A percentile compares a stretch with the other conserved stretches of the same genome.
These are phyloP conservation scores for Suricata suricatta DNA, from an alignment of 2,113 vertebrate species.

Conservation along the genomic window DNA sequence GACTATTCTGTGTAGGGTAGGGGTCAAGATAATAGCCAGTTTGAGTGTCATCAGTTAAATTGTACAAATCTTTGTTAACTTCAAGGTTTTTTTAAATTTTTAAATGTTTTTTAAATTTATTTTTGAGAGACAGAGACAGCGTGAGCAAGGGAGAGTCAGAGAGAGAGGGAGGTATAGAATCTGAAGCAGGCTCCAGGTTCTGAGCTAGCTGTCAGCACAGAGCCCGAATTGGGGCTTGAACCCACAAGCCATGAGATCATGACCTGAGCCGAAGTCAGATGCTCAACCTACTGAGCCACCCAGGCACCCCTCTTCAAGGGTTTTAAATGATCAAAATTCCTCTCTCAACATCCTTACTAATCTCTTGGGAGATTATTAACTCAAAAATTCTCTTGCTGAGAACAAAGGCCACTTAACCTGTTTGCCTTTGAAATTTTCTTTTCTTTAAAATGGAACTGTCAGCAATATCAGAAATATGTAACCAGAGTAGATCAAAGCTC, in stretches of 20 bases:
- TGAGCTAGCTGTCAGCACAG: too few species aligned
- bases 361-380: slow-evolving; percentile 28
- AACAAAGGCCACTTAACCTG: not conserved
- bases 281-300: too few species aligned
- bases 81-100: slow-evolving; percentile 16
- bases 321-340: slow-evolving; percentile 54
- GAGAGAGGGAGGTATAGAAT: too few species aligned
- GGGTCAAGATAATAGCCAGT: slow-evolving; percentile 27
- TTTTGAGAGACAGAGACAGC: too few species aligned
- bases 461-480: not conserved
- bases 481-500: not conserved
- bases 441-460: slow-evolving; percentile 20
- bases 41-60: slow-evolving; percentile 49
- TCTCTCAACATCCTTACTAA: slow-evolving; percentile 13
- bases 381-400: slow-evolving; percentile 35
- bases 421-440: slow-evolving; percentile 55
- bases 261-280: too few species aligned
- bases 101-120: too few species aligned
- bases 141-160: too few species aligned
- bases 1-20: slow-evolving; percentile 15
- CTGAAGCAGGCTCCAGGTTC: too few species aligned
- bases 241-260: too few species aligned
- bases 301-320: not conserved
- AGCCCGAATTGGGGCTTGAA: too few species aligned
- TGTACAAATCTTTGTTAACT: slow-evolving; percentile 25